Evolutionary conservation across 92 coral and sea anemone genomes (phyloP), one percentile per base, ranked within the genome.

Genomic region (Palythoa caribaeorum): DNA sequence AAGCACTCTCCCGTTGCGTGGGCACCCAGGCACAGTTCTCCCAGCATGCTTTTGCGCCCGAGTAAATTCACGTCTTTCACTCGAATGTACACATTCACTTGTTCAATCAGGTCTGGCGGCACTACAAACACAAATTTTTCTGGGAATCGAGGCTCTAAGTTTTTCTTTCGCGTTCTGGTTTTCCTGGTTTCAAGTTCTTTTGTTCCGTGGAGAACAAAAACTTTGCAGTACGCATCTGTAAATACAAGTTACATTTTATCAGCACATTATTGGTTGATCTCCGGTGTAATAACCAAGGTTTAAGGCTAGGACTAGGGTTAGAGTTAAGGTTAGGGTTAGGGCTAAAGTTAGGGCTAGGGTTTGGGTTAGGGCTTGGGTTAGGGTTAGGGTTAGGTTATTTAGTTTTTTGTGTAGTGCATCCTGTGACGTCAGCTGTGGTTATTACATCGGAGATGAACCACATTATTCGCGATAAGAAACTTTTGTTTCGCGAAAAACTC

Each of bases 171-270:
- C 14, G 91, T 84, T 91, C 91, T 92, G 65, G 99, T 97, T 76
- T 93, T 95, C 74, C 88, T 90, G 44, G 88, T 83, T 68, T 87
- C 94, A 38, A 95, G 77, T 87, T 93, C 90, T 54, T 77, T 92
- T 39, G 98, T 87, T 59, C 98, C 97, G 47, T 96, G 97, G 16
- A 97, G 95, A 38, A 94, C 90, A 84, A 95, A 95, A 6, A 97
- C 87, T 83, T 94, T 95, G 78, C 96, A 98, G 83, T 95, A 97
- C 6, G 99, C 84, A 90, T 96, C 99, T 97, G 77, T 14, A 76
- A 69, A 28, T 44, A 53, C 73, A 9, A 74, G 47, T 19, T 44
- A 35, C 17, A 70, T 4, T 4, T 17, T 6, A 70, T 53, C 6
- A 20, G 65, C 35, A 53, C 2, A 52, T 37, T 2, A 7, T 10